Base-by-base conservation (phyloP, 2,113 vertebrate genomes). In the Chrysemys picta region DNA sequence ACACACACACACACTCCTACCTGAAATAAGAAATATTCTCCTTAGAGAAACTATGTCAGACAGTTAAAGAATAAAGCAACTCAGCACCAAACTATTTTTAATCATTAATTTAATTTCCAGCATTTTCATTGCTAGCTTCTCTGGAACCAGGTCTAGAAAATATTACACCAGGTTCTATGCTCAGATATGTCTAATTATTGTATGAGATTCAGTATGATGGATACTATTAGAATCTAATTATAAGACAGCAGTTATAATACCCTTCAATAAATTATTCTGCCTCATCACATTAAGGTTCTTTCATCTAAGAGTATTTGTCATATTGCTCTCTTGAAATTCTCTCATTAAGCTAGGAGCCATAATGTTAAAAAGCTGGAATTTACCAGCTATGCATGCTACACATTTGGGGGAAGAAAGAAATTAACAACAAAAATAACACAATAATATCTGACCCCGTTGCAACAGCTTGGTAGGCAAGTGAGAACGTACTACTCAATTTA, bases 161-260 rank as follows among this genome's bases (percentile, higher is more conserved):
- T 88, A 85, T 53, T 84, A 79, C 10, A 59, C 54, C 87, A 95
- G 89, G 84, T 96, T 87, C 27, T 53, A 13, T 93, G 80, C 88
- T 87, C 80, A 79, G 65, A 80, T 89, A 49, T 53, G 92, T 91
- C 86, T 92, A 80, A 88, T 93, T 95, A 75, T 54, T 50, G 14
- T 53, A n/a, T 87, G 22, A 95, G 89, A 85, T 57, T 87, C 94
- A 85, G 72, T 88, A 81, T 52, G 93, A 86, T 89, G 90, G 72
- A 29, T 90, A 72, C 87, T 89, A 82, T 87, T 95, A 87, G 57
- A 92, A 82, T 93, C 57, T 93, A 97, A 94, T 96, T 93, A 86
- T 72, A 93, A 90, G 56, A 82, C 82, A 96, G 88, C 78, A 91
- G 42, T 27, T 86, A 62, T 82, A 93, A 85, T 75, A 95, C 10